Evolutionary conservation across 2,888 invertebrate genomes (phyloP).

Genomic region (Matsumyia berberina): DNA sequence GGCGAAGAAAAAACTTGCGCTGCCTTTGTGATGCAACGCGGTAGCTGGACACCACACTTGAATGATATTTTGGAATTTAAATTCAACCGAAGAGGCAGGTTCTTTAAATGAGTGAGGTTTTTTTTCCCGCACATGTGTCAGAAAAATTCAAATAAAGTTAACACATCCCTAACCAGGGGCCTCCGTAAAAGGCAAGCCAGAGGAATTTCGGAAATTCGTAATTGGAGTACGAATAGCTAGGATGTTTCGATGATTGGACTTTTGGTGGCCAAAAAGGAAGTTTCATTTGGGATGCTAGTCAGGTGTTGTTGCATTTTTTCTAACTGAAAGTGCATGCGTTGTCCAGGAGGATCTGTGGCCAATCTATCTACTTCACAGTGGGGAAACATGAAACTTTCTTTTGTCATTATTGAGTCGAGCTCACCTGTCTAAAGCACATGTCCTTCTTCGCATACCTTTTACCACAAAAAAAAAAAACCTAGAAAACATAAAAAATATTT

Average conservation of each 20-base stretch:
- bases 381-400: too few relatives aligned
- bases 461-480: too few relatives aligned
- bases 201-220: slow-evolving; percentile 29
- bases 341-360: too few relatives aligned
- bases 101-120: not conserved
- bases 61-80: slow-evolving; percentile 67
- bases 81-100: slow-evolving; percentile 46
- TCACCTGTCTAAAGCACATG: too few relatives aligned
- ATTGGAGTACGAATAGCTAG: slow-evolving; percentile 1
- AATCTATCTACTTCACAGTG: too few relatives aligned
- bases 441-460: too few relatives aligned
- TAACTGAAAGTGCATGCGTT: too few relatives aligned
- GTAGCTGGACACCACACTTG: slow-evolving; percentile 33
- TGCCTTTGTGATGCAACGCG: slow-evolving; percentile 2
- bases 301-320: too few relatives aligned
- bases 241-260: not conserved
- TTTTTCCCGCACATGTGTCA: slow-evolving; percentile 45
- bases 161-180: slow-evolving; percentile 39
- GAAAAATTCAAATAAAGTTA: slow-evolving; percentile 68
- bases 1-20: not conserved
- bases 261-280: too few relatives aligned
- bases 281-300: too few relatives aligned
- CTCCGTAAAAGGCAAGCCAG: slow-evolving; percentile 3
- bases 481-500: too few relatives aligned
- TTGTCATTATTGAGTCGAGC: too few relatives aligned